These are phyloP conservation scores for Dyspetes luteomarginatus DNA, from an alignment of 2,888 invertebrate genomes.

Conservation along the genomic window DNA sequence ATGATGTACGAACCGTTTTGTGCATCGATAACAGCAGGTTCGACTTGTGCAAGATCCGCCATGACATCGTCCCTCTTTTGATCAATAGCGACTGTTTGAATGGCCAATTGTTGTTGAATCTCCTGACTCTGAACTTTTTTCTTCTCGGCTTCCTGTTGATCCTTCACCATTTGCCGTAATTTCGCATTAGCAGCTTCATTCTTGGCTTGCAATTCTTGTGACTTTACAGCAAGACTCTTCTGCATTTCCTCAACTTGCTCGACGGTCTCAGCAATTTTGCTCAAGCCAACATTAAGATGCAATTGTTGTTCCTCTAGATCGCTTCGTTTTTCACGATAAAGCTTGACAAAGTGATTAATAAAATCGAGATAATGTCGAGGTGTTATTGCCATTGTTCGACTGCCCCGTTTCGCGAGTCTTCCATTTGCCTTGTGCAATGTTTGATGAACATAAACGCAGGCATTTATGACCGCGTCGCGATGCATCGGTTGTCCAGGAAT, in stretches of 20 bases:
- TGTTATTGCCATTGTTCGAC: slow-evolving; percentile 98
- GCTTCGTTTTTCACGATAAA: slow-evolving; percentile 98
- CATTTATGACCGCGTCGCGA: slow-evolving; percentile 98
- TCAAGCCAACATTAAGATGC: slow-evolving; percentile 98
- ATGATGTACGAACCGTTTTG: slow-evolving; percentile 91
- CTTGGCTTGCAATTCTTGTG: slow-evolving; percentile 97
- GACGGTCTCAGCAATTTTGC: slow-evolving; percentile 99
- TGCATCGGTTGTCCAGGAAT: slow-evolving; percentile 91
- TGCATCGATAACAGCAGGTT: slow-evolving; percentile 99
- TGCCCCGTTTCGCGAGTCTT: slow-evolving; percentile 94
- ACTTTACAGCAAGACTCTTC: slow-evolving; percentile 98
- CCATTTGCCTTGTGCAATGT: slow-evolving; percentile 98
- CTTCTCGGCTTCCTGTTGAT: slow-evolving; percentile 99
- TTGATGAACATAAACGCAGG: slow-evolving; percentile 99
- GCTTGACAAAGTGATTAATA: slow-evolving; percentile 99
- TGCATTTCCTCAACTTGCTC: slow-evolving; percentile 99
- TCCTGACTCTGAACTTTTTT: slow-evolving; percentile 99
- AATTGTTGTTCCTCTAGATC: slow-evolving; percentile 99
- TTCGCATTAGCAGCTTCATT: slow-evolving; percentile 99
- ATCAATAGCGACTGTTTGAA: slow-evolving; percentile 96
- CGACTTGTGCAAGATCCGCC: slow-evolving; percentile 98
- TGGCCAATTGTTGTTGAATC: slow-evolving; percentile 92
- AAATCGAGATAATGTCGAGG: slow-evolving; percentile 99
- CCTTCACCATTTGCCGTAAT: slow-evolving; percentile 99
- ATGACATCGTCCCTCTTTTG: slow-evolving; percentile 97